Conservation (phyloP, 2,888 invertebrate species). For the Caenorhabditis zanzibari region DNA sequence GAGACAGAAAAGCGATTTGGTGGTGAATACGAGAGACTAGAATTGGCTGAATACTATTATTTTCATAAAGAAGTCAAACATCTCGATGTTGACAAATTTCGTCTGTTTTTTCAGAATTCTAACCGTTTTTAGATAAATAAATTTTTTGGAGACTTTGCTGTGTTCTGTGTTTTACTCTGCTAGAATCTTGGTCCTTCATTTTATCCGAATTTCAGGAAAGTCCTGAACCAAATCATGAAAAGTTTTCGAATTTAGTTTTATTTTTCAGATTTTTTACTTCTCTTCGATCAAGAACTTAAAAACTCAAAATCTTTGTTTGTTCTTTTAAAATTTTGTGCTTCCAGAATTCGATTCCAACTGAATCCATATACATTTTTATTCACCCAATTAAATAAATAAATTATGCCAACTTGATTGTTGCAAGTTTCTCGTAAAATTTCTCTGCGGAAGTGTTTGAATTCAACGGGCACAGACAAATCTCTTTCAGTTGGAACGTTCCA, state of each 20-base stretch:
- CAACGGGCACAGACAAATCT: constrained; percentile 60
- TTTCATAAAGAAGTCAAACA: constrained; percentile 3
- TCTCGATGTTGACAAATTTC: neutral
- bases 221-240: too few species aligned
- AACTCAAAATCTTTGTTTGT: too few species aligned
- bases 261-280: too few species aligned
- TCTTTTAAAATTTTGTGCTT: too few species aligned
- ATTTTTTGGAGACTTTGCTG: too few species aligned
- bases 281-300: too few species aligned
- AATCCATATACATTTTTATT: too few species aligned
- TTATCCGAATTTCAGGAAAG: too few species aligned
- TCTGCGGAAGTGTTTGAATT: constrained; percentile 17
- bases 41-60: constrained; percentile 11
- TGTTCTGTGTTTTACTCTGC: too few species aligned
- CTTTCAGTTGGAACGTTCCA: constrained; percentile 57
- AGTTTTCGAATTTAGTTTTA: too few species aligned
- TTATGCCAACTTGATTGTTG: constrained; percentile 18
- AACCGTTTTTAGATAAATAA: too few species aligned
- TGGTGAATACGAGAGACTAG: constrained; percentile 10
- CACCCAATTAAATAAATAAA: neutral
- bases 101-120: neutral
- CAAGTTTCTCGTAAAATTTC: constrained; percentile 35
- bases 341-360: neutral
- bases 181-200: too few species aligned
- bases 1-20: neutral